phyloP scores from a whole-genome alignment of 2,888 invertebrate genomes.

The Ectemnius lituratus region DNA sequence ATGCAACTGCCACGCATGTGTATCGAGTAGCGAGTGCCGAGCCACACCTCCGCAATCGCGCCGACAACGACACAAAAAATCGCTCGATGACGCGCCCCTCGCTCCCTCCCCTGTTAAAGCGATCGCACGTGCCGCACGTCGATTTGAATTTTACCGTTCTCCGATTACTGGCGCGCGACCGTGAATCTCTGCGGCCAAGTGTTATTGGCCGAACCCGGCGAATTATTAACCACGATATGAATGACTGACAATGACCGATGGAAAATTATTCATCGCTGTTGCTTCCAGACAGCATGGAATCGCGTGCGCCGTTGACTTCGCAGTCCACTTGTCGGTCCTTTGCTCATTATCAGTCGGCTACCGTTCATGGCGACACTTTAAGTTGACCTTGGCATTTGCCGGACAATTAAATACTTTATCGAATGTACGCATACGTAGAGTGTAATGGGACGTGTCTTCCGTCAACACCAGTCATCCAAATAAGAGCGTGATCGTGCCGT shows the following conservation, averaged over 20 bases:
- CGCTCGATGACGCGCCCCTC: neutral
- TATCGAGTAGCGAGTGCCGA: neutral
- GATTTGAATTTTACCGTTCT: neutral
- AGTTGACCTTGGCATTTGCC: slow-evolving; percentile 1
- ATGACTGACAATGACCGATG: neutral
- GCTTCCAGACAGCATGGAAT: neutral
- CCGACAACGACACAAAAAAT: neutral
- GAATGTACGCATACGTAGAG: neutral
- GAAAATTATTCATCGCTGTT: neutral
- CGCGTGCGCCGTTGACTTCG: neutral
- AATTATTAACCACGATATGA: slow-evolving; percentile 1
- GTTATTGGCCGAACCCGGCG: neutral
- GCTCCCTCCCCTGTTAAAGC: neutral
- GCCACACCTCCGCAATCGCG: neutral
- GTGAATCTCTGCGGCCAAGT: neutral
- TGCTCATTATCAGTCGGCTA: neutral
- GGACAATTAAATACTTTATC: neutral
- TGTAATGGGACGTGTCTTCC: neutral
- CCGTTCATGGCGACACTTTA: neutral
- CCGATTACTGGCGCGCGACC: neutral
- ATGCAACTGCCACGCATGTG: neutral
- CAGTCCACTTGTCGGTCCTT: neutral
- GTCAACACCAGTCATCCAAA: neutral
- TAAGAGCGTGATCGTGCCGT: too few relatives aligned
- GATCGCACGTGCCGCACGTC: neutral